These are phyloP conservation scores for Apaloderma vittatum DNA, from an alignment of 2,113 vertebrate genomes.

Conservation along the genomic window DNA sequence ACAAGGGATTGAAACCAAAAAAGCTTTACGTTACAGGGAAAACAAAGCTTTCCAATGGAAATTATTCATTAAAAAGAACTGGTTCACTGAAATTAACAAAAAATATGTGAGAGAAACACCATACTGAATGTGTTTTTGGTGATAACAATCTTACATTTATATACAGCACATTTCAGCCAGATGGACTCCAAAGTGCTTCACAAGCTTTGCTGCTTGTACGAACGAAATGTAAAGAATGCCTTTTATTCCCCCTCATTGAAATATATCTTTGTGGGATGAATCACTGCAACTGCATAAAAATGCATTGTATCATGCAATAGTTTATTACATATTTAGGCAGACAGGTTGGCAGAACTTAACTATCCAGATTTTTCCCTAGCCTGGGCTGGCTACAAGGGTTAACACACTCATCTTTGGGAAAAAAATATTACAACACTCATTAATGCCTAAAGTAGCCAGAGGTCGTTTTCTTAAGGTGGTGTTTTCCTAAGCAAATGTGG, in stretches of 20 bases:
- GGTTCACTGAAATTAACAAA: conserved; percentile 81
- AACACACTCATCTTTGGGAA: not conserved
- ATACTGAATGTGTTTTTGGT: conserved; percentile 74
- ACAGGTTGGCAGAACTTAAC: not conserved
- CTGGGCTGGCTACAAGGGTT: not conserved
- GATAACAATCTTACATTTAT: conserved; percentile 76
- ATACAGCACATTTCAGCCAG: conserved; percentile 68
- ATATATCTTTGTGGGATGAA: conserved; percentile 43
- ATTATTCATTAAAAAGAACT: conserved; percentile 79
- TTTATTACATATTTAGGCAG: not conserved
- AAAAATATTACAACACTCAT: not conserved
- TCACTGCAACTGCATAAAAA: conserved; percentile 3
- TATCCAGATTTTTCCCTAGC: not conserved
- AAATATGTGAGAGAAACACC: conserved; percentile 78
- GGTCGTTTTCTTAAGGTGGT: not conserved
- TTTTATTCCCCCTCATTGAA: conserved; percentile 42
- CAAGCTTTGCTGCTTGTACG: conserved; percentile 54
- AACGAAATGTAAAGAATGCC: conserved; percentile 51
- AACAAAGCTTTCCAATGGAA: conserved; percentile 80
- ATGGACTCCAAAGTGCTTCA: conserved; percentile 68
- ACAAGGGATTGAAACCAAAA: conserved; percentile 70
- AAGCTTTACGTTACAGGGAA: conserved; percentile 76
- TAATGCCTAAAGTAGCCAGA: not conserved
- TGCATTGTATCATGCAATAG: not conserved
- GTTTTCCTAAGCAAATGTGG: not conserved